Evolutionary conservation across 2,113 vertebrate genomes (phyloP), one percentile per base, ranked within the genome.

Genomic region (Speoplatyrhinus poulsoni): DNA sequence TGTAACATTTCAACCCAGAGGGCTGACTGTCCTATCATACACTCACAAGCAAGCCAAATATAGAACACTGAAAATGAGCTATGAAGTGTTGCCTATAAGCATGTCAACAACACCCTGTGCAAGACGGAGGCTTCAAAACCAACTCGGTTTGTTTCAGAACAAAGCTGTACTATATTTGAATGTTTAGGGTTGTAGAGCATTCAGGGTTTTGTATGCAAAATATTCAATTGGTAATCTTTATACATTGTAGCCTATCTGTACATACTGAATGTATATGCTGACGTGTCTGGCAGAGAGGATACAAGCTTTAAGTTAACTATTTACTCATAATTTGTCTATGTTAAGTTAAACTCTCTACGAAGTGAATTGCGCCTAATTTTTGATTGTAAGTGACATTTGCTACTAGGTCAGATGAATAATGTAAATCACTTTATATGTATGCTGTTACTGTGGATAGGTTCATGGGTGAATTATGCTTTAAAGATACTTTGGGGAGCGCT

Each of bases 371-470:
- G 26, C 26, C 49, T 7, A 11, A 12, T 52, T 52, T 15, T 7
- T 52, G 4, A 9, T 17, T 56, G 12, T 47, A 49, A 6, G 10
- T 62, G 60, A 32, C 8, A 1, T n/a, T n/a, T 19, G 36, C 6
- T 46, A 9, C 13, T 12, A 12, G 49, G 13, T 68, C 60, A 71
- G 41, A 91, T 89, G 88, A 79, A 73, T 48, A 15, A n/a, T 65
- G 16, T 87, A 4, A 61, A 41, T 49, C 47, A 63, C 10, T 65
- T n/a, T 12, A 15, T 91, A 1, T 56, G 70, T 10, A 17, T 63
- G 0, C 4, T 89, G 1, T 49, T 85, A 9, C 26, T 80, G 16
- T 82, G 76, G 67, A 33, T 92, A 6, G 12, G 26, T 47, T 52
- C 65, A 1, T 89, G 83, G 88, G 13, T 88, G 26, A 74, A 75